Evolutionary conservation across 2,888 invertebrate genomes (phyloP), one percentile per base, ranked within the genome.

Genomic region (Orchestes rusci): DNA sequence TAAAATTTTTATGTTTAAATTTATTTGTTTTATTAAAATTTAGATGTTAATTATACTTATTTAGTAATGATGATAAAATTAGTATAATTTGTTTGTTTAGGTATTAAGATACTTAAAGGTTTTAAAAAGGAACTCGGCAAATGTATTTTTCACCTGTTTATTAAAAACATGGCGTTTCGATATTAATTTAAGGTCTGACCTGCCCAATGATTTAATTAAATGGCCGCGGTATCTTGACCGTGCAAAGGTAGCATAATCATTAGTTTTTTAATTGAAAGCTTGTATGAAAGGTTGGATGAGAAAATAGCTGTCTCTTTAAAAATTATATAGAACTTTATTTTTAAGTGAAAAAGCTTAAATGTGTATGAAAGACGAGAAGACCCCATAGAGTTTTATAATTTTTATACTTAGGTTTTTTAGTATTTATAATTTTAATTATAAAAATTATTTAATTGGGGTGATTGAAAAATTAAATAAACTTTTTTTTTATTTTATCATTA

Each of bases 201-300:
- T n/a, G n/a, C n/a, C n/a, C n/a, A n/a, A n/a, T n/a, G n/a, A 67
- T 71, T 39, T 33, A 19, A 43, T 79, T 82, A 70, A 84, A 84
- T 77, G 77, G 82, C 82, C 77, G 82, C 82, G 76, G 80, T 82
- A 82, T 75, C 64, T 73, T 82, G 73, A 82, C 79, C 76, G 80
- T 82, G 75, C 80, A 74, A 82, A 82, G 80, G 81, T 82, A 84
- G 80, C 82, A 80, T 80, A 82, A 82, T 79, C 71, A 79, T 72
- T 83, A 77, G 81, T 79, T 76, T 80, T 74, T 82, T 84, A 80
- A 84, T 80, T 84, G 72, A 66, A 74, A 77, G 74, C 82, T 83
- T 66, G 82, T 70, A 84, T 84, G 82, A 84, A 84, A 60, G 82
- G 77, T 75, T 78, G 67, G 66, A 82, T 77, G 75, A 79, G 59